phyloP scores from a whole-genome alignment of 2,888 invertebrate genomes.

The Cryptocephalus moraei region DNA sequence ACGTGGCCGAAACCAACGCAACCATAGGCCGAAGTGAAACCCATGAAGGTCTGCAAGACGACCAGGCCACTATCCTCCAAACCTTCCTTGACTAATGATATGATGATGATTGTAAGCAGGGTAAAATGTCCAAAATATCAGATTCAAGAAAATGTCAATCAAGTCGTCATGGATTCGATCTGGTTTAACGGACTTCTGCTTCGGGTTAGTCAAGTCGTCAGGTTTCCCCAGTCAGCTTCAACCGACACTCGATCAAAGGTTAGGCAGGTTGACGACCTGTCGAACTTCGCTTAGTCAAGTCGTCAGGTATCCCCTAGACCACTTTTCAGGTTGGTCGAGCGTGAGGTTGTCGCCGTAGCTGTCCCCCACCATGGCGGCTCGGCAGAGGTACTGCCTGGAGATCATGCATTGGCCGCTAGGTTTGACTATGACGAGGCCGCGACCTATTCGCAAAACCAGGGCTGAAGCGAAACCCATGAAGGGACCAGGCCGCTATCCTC shows the following conservation, averaged over 20 bases:
- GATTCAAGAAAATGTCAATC: no score
- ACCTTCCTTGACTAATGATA: conserved; percentile 73
- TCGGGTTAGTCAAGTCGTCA: no score
- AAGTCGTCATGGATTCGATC: no score
- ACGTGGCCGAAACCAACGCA: conserved; percentile 70
- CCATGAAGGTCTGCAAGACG: conserved; percentile 77
- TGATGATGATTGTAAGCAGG: no score
- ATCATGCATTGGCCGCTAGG: conserved; percentile 72
- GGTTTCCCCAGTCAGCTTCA: no score
- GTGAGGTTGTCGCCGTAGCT: conserved; percentile 47
- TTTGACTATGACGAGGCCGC: conserved; percentile 65
- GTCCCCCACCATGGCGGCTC: conserved; percentile 67
- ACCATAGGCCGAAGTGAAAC: conserved; percentile 77
- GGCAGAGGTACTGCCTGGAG: conserved; percentile 72
- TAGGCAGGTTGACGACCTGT: no score
- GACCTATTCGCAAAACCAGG: conserved; percentile 69
- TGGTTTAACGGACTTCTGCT: no score
- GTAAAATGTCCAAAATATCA: no score
- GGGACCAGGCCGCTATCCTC: conserved; percentile 73
- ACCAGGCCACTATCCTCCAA: conserved; percentile 74
- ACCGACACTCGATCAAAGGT: no score
- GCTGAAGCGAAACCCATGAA: conserved; percentile 83
- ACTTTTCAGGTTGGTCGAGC: no score
- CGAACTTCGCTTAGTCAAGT: no score
- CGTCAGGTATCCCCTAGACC: conserved; percentile 3